These are phyloP conservation scores for Spheniscus mendiculus DNA, from an alignment of 2,113 vertebrate genomes.

Conservation along the genomic window DNA sequence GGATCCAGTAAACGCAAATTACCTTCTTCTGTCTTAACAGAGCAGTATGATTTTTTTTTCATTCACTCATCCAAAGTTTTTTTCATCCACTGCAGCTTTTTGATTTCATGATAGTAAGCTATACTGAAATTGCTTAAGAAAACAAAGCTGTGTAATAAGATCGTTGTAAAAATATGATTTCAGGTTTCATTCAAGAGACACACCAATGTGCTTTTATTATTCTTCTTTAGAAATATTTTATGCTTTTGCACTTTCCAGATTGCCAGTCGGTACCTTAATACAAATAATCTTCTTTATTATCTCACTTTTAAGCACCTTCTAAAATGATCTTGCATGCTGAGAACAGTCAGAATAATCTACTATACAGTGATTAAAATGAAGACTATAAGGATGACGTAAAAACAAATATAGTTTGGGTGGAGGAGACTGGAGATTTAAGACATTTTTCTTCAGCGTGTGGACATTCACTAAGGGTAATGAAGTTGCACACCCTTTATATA, in stretches of 20 bases:
- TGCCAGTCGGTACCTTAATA: background rate
- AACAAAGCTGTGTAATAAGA: background rate
- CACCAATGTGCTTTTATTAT: background rate
- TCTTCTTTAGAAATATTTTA: background rate
- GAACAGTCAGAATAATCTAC: background rate
- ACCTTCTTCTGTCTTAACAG: background rate
- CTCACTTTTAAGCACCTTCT: background rate
- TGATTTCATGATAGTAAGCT: background rate
- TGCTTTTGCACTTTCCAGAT: background rate
- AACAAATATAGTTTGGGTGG: constrained; percentile 12
- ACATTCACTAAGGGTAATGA: background rate
- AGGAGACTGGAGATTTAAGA: background rate
- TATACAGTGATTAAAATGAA: background rate
- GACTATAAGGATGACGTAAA: background rate
- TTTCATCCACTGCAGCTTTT: background rate
- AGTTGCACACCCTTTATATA: background rate
- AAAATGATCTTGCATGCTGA: background rate
- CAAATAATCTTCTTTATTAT: background rate
- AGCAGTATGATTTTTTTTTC: background rate
- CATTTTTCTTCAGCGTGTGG: background rate
- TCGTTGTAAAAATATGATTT: background rate
- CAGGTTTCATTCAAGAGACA: background rate
- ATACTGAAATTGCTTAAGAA: background rate
- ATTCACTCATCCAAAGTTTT: background rate
- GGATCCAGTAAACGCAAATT: background rate